Base-by-base conservation (phyloP, 2,113 vertebrate genomes). In the Ceyx margarethae region DNA sequence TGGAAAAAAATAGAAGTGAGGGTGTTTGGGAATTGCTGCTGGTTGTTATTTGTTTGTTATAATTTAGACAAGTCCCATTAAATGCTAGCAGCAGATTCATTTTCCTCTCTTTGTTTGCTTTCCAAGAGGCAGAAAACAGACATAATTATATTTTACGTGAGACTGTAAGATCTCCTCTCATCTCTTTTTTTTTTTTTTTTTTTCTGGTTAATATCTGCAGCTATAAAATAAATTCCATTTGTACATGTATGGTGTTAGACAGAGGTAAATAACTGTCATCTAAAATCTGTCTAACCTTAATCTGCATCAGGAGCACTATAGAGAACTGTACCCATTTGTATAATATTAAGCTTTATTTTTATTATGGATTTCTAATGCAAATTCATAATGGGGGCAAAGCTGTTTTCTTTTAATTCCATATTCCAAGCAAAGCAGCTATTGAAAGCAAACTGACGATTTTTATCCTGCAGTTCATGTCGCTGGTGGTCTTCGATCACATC, bases 81-180 rank as follows among this genome's bases (percentile, higher is more conserved):
- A 95, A 88, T 85, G 92, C 95, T 86, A 96, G 94, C 76, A 96
- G 96, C 92, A 94, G 95, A 96, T 96, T 96, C 87, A 66, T 85
- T 95, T 72, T 88, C 48, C 67, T 53, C 60, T 81, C 81, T 95
- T 95, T 91, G 85, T 96, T 96, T 94, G 81, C 89, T 89, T 95
- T 94, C 81, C 91, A 93, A 92, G 91, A 88, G 95, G 82, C 86
- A 94, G 95, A 94, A 97, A 95, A 97, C 96, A 93, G 96, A 64
- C 62, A 61, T 94, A 97, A 97, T 95, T 97, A 83, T 89, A 95
- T 96, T 97, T 95, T 97, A 94, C 91, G 15, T 60, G 90, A 92
- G 61, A 89, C 89, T 91, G 89, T 96, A 89, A 96, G 91, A 93
- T 95, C 81, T 93, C 81, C 72, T 95, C 94, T 96, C 93, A 83